These are phyloP conservation scores for Nycteola revayana DNA, from an alignment of 2,888 invertebrate species.

Conservation along the genomic window DNA sequence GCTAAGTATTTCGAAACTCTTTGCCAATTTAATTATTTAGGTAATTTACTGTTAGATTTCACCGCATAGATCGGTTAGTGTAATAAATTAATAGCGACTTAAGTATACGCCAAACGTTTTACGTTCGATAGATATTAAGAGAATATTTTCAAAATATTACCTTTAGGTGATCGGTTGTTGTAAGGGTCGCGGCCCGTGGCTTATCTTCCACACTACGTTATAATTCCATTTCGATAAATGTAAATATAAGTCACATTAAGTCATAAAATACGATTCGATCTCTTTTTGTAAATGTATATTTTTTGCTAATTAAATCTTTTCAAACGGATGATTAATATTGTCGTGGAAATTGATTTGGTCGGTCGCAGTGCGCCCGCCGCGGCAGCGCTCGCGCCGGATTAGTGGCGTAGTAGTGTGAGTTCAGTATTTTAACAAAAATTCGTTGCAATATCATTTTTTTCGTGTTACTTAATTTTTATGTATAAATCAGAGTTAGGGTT, in stretches of 20 bases:
- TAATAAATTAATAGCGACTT: constrained; percentile 78
- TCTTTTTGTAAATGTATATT: constrained; percentile 79
- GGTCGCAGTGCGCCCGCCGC: constrained; percentile 44
- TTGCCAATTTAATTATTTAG: constrained; percentile 82
- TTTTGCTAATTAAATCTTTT: constrained; percentile 70
- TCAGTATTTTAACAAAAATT: constrained; percentile 56
- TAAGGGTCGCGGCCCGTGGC: constrained; percentile 46
- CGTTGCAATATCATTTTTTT: constrained; percentile 74
- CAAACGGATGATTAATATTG: constrained; percentile 25
- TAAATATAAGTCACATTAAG: constrained; percentile 79
- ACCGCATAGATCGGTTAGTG: constrained; percentile 80
- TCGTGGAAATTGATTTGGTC: constrained; percentile 36
- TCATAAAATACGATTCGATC: constrained; percentile 79
- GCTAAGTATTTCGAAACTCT: constrained; percentile 81
- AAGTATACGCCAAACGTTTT: constrained; percentile 83
- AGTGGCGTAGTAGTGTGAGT: constrained; percentile 42
- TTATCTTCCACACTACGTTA: constrained; percentile 75
- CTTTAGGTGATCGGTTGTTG: constrained; percentile 72
- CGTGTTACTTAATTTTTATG: constrained; percentile 74
- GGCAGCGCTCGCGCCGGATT: constrained; percentile 3
- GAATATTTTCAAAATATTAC: constrained; percentile 80
- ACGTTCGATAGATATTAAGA: constrained; percentile 77
- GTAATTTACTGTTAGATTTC: constrained; percentile 76
- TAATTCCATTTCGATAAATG: constrained; percentile 81
- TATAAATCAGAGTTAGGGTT: constrained; percentile 74